phyloP scores from a whole-genome alignment of 1,140 invertebrate species.

The Drosophila guanche region DNA sequence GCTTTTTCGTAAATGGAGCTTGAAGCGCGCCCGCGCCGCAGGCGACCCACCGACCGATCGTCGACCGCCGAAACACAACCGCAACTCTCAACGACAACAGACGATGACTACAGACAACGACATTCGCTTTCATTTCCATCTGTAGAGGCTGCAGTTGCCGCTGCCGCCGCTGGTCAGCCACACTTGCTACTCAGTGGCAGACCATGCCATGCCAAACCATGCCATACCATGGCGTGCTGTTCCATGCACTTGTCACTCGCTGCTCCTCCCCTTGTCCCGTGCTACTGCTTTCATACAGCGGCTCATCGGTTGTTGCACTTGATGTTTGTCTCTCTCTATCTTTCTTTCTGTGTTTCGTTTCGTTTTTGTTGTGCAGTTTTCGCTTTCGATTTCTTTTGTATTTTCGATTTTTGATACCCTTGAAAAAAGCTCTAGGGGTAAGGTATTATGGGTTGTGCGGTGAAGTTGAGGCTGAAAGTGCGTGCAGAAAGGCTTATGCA shows the following conservation, averaged over 20 bases:
- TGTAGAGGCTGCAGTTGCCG: slow-evolving; percentile 36
- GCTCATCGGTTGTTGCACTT: slow-evolving; percentile 75
- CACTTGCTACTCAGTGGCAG: slow-evolving; percentile 54
- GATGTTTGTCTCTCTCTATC: slow-evolving; percentile 44
- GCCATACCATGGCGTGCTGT: slow-evolving; percentile 41
- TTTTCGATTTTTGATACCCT: slow-evolving; percentile 76
- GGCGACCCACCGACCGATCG: slow-evolving; percentile 44
- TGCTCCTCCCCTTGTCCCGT: background rate
- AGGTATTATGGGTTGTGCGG: slow-evolving; percentile 19
- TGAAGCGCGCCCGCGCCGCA: slow-evolving; percentile 71
- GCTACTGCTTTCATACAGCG: slow-evolving; percentile 22
- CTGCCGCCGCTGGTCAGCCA: slow-evolving; percentile 62
- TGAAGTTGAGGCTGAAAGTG: too few relatives aligned
- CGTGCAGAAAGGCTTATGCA: too few relatives aligned
- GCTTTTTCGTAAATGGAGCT: slow-evolving; percentile 69
- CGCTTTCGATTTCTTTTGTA: slow-evolving; percentile 76
- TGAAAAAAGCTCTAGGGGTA: slow-evolving; percentile 41
- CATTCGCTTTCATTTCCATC: slow-evolving; percentile 75
- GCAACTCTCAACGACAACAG: slow-evolving; percentile 9
- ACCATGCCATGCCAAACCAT: slow-evolving; percentile 45
- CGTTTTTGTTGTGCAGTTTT: slow-evolving; percentile 41
- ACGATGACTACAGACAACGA: slow-evolving; percentile 48
- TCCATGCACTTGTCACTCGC: slow-evolving; percentile 55
- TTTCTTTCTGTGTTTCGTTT: slow-evolving; percentile 20
- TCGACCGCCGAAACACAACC: slow-evolving; percentile 27